These are phyloP conservation scores for Scomberomorus guttatus DNA, from an alignment of 2,797 vertebrate genomes.

Conservation along the genomic window DNA sequence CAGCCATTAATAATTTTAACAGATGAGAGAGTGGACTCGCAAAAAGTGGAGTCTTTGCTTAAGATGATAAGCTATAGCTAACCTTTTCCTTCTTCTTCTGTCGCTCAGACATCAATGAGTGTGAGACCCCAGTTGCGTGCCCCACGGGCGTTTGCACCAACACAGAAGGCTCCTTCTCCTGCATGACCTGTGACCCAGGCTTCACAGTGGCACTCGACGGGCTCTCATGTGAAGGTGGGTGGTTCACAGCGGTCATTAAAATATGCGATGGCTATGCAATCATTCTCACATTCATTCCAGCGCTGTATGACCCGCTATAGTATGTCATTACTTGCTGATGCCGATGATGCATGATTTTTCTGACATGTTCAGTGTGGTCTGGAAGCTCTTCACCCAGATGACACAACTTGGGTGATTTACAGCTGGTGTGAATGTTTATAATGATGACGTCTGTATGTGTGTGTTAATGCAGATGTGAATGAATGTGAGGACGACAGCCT, in stretches of 20 bases:
- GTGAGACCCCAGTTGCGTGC: slow-evolving; percentile 76
- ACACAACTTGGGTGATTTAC: slow-evolving; percentile 55
- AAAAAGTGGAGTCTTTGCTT: slow-evolving; percentile 39
- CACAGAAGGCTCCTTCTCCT: slow-evolving; percentile 84
- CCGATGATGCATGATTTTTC: slow-evolving; percentile 44
- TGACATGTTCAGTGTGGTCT: slow-evolving; percentile 65
- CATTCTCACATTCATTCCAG: slow-evolving; percentile 52
- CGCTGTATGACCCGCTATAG: not conserved
- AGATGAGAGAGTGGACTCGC: slow-evolving; percentile 53
- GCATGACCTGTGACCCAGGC: slow-evolving; percentile 79
- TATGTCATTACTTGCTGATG: slow-evolving; percentile 42
- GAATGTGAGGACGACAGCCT: slow-evolving; percentile 79
- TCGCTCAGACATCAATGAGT: slow-evolving; percentile 82
- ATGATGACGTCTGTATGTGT: slow-evolving; percentile 53
- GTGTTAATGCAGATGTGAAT: slow-evolving; percentile 77
- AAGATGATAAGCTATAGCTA: slow-evolving; percentile 38
- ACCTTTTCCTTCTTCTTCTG: slow-evolving; percentile 43
- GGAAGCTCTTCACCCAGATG: slow-evolving; percentile 49
- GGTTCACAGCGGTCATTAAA: not conserved
- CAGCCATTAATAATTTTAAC: slow-evolving; percentile 38
- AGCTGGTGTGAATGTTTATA: slow-evolving; percentile 58
- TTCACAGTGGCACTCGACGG: slow-evolving; percentile 69
- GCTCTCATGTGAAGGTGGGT: slow-evolving; percentile 79
- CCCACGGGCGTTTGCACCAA: slow-evolving; percentile 81
- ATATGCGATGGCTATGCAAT: slow-evolving; percentile 29